Conservation (phyloP, 1,140 invertebrate genomes). For the Drosophila bocki region DNA sequence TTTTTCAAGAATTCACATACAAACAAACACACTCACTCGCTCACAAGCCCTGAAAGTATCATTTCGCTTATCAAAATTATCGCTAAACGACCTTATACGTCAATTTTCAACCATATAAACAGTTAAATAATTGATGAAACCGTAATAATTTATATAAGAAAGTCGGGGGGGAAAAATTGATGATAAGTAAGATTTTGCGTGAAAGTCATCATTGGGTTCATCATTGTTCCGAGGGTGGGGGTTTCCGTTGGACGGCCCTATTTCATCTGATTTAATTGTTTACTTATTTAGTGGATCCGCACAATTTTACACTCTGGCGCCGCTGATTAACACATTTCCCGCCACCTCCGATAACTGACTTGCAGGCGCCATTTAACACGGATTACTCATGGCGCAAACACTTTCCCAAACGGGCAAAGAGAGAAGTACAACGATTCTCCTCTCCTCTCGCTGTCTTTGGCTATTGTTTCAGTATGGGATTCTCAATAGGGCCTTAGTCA, state of each 20-base stretch:
- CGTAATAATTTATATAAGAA: conserved; percentile 49
- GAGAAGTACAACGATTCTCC: conserved; percentile 10
- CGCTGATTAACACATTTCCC: conserved; percentile 66
- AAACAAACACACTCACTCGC: conserved; percentile 10
- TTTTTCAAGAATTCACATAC: conserved; percentile 52
- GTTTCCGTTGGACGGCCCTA: conserved; percentile 31
- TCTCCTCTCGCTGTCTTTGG: conserved; percentile 8
- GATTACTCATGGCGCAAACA: conserved; percentile 66
- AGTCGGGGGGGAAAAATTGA: not conserved
- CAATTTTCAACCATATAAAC: conserved; percentile 47
- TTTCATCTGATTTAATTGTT: conserved; percentile 49
- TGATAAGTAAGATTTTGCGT: conserved; percentile 34
- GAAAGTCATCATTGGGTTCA: conserved; percentile 30
- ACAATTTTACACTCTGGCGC: conserved; percentile 37
- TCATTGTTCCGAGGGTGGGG: not conserved
- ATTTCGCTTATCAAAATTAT: conserved; percentile 71
- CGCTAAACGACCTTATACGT: conserved; percentile 70
- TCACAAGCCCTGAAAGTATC: conserved; percentile 34
- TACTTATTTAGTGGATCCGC: conserved; percentile 39
- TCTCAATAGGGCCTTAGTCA: conserved; percentile 59
- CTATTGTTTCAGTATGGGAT: conserved; percentile 22
- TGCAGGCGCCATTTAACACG: conserved; percentile 63
- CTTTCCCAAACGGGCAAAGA: conserved; percentile 16
- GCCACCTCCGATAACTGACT: conserved; percentile 15
- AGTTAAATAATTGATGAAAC: conserved; percentile 49